These are phyloP conservation scores for Phalacrocorax aristotelis DNA, from an alignment of 2,113 vertebrate genomes.

Conservation along the genomic window DNA sequence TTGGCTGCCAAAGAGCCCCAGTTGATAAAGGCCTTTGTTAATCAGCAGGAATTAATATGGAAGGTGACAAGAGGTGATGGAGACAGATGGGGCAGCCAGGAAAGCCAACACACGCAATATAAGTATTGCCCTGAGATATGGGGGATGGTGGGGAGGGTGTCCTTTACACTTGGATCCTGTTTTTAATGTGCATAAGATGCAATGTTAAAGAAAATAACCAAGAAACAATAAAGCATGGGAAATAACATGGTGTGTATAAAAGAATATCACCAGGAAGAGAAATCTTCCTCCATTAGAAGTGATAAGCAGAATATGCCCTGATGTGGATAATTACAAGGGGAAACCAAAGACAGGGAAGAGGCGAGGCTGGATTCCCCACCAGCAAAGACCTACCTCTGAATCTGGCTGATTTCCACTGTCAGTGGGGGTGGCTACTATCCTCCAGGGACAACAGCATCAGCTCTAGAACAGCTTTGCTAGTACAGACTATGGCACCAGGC, in stretches of 20 bases:
- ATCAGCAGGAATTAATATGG: constrained; percentile 48
- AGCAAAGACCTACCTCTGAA: neutral
- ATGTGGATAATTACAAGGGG: neutral
- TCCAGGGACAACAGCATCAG: neutral
- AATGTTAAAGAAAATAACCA: neutral
- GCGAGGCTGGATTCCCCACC: neutral
- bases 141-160: neutral
- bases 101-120: constrained; percentile 21
- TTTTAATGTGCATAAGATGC: neutral
- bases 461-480: neutral
- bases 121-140: neutral
- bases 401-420: neutral
- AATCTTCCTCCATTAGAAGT: neutral
- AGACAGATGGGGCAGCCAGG: constrained; percentile 37
- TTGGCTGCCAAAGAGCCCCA: neutral
- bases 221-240: neutral
- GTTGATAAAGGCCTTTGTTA: constrained; percentile 37
- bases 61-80: constrained; percentile 45
- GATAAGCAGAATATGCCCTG: neutral
- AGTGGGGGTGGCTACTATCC: neutral
- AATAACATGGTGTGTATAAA: neutral
- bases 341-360: neutral
- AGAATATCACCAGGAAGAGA: neutral
- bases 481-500: neutral
- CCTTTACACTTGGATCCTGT: constrained; percentile 24